Conservation (phyloP, 2,888 invertebrate species). For the Isotomurus palustris region DNA sequence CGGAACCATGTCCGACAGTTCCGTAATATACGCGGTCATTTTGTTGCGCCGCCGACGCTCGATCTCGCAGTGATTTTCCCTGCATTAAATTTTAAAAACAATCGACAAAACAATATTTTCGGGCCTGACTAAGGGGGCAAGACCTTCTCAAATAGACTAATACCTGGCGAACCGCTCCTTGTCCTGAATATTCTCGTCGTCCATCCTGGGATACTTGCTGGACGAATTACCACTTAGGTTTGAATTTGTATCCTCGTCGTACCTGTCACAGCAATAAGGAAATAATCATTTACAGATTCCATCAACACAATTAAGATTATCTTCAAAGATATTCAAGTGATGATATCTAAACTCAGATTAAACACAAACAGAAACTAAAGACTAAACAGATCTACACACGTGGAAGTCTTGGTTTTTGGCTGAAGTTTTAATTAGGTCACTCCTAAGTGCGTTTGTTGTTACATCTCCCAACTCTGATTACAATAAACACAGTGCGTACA, state of each 20-base stretch:
- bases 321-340: too few species aligned
- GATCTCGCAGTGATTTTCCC: conserved; percentile 99
- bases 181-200: conserved; percentile 90
- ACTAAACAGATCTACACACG: too few species aligned
- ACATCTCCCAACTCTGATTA: too few species aligned
- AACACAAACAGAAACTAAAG: too few species aligned
- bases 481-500: too few species aligned
- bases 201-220: conserved; percentile 78
- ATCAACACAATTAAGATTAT: too few species aligned
- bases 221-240: conserved; percentile 15
- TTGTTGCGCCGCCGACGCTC: conserved; percentile 96
- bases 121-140: not conserved
- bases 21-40: conserved; percentile 99
- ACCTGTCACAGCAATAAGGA: conserved; percentile 32
- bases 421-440: too few species aligned
- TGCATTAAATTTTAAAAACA: conserved; percentile 56
- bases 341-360: too few species aligned
- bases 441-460: too few species aligned
- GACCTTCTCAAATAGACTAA: conserved; percentile 48
- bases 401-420: too few species aligned
- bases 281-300: too few species aligned
- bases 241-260: conserved; percentile 30
- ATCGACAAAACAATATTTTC: conserved; percentile 46
- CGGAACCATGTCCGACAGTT: conserved; percentile 99
- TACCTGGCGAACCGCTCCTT: conserved; percentile 95